Conservation (phyloP, 2,797 vertebrate species). For the Ibycter americanus region DNA sequence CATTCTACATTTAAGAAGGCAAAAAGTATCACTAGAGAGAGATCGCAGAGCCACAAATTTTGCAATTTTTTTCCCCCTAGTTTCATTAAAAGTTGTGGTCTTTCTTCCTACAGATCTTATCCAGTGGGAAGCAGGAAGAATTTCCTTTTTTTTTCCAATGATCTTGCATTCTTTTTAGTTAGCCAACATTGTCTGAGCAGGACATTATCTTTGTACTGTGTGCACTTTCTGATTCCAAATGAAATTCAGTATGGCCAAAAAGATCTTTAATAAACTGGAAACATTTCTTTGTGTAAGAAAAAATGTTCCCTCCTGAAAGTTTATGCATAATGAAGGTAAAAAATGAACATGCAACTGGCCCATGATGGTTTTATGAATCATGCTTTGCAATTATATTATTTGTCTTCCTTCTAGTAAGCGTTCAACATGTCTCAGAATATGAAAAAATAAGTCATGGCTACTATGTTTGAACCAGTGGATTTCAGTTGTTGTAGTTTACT, state of each 20-base stretch:
- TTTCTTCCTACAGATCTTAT: not conserved
- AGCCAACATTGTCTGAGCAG: not conserved
- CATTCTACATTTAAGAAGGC: not conserved
- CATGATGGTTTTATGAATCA: not conserved
- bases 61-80: not conserved
- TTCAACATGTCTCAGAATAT: not conserved
- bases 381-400: not conserved
- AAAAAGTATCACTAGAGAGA: not conserved
- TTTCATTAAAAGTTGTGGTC: not conserved
- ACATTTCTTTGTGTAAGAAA: not conserved
- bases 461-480: not conserved
- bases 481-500: not conserved
- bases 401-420: not conserved
- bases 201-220: not conserved
- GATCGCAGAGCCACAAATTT: not conserved
- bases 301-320: not conserved
- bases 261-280: not conserved
- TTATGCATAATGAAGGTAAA: not conserved
- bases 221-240: not conserved
- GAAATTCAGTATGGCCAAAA: not conserved
- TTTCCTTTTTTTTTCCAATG: not conserved
- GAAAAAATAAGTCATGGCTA: not conserved
- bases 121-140: not conserved
- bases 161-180: not conserved
- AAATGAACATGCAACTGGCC: not conserved